Conservation (phyloP, 2,113 vertebrate species). For the Hippopotamus amphibius region DNA sequence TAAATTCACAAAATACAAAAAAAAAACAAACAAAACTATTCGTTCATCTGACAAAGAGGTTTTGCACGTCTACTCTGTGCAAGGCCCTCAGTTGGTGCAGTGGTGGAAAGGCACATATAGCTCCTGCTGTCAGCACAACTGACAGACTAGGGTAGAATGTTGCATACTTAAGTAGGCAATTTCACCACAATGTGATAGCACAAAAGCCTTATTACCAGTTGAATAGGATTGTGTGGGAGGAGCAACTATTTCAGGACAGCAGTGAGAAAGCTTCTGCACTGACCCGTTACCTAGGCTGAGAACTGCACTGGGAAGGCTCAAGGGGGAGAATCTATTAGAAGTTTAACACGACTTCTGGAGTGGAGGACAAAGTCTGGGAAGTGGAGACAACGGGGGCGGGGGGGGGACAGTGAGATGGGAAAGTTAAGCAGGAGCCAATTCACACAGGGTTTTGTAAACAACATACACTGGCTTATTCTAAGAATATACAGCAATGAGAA, state of each 20-base stretch:
- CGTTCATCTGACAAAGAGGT: conserved; percentile 1
- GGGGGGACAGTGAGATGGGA: background rate
- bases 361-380: background rate
- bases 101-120: background rate
- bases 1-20: background rate
- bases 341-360: background rate
- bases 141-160: background rate
- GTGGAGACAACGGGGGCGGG: background rate
- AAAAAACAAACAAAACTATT: background rate
- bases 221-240: background rate
- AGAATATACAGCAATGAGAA: background rate
- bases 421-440: background rate
- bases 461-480: background rate
- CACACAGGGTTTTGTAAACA: background rate
- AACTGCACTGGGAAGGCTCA: background rate
- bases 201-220: background rate
- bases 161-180: background rate
- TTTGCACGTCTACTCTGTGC: background rate
- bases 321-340: background rate
- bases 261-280: background rate
- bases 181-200: background rate
- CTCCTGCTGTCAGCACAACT: background rate
- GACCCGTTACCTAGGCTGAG: background rate
- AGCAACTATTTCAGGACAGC: background rate
- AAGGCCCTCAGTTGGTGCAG: background rate